phyloP scores from a whole-genome alignment of 2,113 vertebrate genomes.

The Anhinga anhinga region DNA sequence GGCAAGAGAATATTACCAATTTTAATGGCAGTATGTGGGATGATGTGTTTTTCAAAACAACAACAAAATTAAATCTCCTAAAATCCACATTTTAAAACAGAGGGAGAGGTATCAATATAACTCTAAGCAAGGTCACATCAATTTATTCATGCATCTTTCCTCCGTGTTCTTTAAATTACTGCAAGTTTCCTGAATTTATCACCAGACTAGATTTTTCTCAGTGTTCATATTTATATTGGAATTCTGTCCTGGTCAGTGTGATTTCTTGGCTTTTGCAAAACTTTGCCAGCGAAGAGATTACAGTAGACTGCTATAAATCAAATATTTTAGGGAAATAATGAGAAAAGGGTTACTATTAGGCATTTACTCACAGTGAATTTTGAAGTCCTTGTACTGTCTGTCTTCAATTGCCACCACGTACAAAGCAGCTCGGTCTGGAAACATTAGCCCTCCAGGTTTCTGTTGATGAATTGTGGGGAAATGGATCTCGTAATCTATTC shows the following conservation, averaged over 20 bases:
- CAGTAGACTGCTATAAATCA: background rate
- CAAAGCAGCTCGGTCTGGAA: constrained; percentile 95
- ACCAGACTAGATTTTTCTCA: background rate
- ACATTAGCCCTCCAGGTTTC: constrained; percentile 98
- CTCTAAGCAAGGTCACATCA: background rate
- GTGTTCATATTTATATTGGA: background rate
- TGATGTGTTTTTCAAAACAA: background rate
- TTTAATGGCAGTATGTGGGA: background rate
- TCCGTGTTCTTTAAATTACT: background rate
- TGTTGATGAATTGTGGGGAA: constrained; percentile 87
- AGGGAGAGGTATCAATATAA: background rate
- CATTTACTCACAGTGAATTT: constrained; percentile 93
- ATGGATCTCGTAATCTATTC: constrained; percentile 84
- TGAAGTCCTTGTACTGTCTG: constrained; percentile 99
- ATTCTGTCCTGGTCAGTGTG: background rate
- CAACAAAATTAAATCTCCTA: background rate
- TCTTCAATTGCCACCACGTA: constrained; percentile 98
- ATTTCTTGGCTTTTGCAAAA: background rate
- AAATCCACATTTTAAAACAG: background rate
- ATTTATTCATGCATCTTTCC: background rate
- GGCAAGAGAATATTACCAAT: background rate
- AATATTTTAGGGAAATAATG: background rate
- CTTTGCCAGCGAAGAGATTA: background rate
- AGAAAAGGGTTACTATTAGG: background rate
- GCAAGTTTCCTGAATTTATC: background rate